Conservation (phyloP, 2,113 vertebrate genomes). For the Manacus vitellinus region DNA sequence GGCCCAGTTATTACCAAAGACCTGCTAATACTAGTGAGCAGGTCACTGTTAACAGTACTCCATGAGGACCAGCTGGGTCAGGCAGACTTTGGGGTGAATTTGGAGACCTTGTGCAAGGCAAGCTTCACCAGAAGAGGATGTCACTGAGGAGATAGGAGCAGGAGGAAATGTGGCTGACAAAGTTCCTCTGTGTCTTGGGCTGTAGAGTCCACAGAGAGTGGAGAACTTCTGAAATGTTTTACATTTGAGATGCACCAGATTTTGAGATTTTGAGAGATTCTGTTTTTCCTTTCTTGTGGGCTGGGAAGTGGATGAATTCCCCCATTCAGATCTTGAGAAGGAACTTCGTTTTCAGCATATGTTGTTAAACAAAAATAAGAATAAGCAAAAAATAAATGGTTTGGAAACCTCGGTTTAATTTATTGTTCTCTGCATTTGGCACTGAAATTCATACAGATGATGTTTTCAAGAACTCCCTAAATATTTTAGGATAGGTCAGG, state of each 20-base stretch:
- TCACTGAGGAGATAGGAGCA: background rate
- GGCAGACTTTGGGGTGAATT: background rate
- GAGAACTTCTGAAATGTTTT: background rate
- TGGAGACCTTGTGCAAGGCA: background rate
- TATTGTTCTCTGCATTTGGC: slow-evolving; percentile 3
- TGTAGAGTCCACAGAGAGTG: background rate
- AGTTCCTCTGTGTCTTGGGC: background rate
- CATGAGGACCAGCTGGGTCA: background rate
- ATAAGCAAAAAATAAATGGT: background rate
- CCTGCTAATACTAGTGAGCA: background rate
- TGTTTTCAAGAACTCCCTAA: slow-evolving; percentile 37
- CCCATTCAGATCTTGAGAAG: background rate
- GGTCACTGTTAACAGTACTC: background rate
- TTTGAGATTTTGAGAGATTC: background rate
- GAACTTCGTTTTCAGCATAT: background rate
- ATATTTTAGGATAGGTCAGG: background rate
- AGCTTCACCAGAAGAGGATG: background rate
- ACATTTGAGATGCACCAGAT: background rate
- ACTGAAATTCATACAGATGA: background rate
- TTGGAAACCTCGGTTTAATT: background rate
- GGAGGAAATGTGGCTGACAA: background rate
- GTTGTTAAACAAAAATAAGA: background rate
- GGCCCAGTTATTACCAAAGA: background rate
- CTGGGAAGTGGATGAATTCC: background rate
- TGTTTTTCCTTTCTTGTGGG: background rate